Percentiles rank a stretch among this genome's conserved stretches.
phyloP scores from a whole-genome alignment of 53 echinoderm and acorn worm genomes.

The Stichopus horrens region DNA sequence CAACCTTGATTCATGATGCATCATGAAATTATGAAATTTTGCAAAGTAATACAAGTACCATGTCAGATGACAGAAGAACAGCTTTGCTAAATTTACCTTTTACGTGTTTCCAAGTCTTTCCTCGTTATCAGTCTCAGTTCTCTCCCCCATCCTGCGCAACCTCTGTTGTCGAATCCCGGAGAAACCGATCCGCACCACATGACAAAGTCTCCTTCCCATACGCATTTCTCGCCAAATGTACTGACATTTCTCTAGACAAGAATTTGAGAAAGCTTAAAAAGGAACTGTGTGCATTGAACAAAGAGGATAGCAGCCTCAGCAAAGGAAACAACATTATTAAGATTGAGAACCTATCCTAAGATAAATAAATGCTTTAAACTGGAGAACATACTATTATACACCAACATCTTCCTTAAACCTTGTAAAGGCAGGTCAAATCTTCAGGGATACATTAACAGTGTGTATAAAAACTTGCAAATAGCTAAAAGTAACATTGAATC shows the following conservation, averaged over 20 bases:
- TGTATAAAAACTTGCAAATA: not conserved
- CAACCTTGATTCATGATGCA: no score
- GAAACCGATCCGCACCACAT: constrained; percentile 91
- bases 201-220: constrained; percentile 56
- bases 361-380: no score
- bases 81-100: constrained; percentile 38
- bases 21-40: no score
- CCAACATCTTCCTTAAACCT: no score
- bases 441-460: no score
- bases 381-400: no score
- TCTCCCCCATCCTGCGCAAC: constrained; percentile 95
- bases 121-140: constrained; percentile 75
- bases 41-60: no score
- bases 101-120: constrained; percentile 53
- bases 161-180: constrained; percentile 96
- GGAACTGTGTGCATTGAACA: not conserved
- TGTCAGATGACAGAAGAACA: not conserved
- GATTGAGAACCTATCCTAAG: no score
- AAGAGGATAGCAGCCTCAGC: no score
- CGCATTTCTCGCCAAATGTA: constrained; percentile 69
- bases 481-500: not conserved
- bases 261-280: not conserved
- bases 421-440: no score
- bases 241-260: constrained; percentile 57
- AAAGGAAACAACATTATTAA: no score